Base-by-base conservation (phyloP, 2,888 invertebrate genomes). In the Apoda limacodes region DNA sequence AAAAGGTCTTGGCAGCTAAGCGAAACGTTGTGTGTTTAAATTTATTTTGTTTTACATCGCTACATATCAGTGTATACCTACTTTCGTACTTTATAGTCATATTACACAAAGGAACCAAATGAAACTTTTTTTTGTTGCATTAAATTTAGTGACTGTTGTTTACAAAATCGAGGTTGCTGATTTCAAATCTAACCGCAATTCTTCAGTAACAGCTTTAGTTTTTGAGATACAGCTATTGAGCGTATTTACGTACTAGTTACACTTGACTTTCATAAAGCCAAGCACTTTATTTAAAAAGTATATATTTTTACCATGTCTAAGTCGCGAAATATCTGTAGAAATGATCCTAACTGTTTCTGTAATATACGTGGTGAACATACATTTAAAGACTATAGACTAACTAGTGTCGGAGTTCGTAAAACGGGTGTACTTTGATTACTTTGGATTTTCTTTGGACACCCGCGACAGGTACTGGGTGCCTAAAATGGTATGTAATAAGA, bases 121-220 rank as follows among this genome's bases (percentile, higher is more conserved):
- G 13, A 13, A 17, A 17, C n/a, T 20, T 20, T 22, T 22, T 34
- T 29, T 30, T 34, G 26, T 34, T 30, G 24, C 25, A 20, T n/a
- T 9, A 15, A 22, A 28, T 28, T 33, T 33, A 13, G 25, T 28
- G 21, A 9, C 24, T 25, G 28, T 28, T 26, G 22, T 23, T 29
- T 29, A 17, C 13, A 22, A 29, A 29, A 15, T 29, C 9, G 21
- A 15, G 17, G 17, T 17, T 25, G 15, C 33, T 25, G 25, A 34
- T 29, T 34, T 29, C 22, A 29, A 29, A 29, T 34, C 33, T 25
- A 29, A 15, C 29, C 22, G 21, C 10, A 21, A 6, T 19, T 28
- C 25, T 25, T 33, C 6, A 25, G n/a, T 9, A 15, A 12, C 15
- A 17, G 27, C 32, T 33, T 12, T 28, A 17, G 17, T 29, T 25